Evolutionary conservation across 30 jellyfish, hydroid and myxozoan genomes (phyloP), one percentile per base, ranked within the genome.

Genomic region (Pelagia noctiluca): DNA sequence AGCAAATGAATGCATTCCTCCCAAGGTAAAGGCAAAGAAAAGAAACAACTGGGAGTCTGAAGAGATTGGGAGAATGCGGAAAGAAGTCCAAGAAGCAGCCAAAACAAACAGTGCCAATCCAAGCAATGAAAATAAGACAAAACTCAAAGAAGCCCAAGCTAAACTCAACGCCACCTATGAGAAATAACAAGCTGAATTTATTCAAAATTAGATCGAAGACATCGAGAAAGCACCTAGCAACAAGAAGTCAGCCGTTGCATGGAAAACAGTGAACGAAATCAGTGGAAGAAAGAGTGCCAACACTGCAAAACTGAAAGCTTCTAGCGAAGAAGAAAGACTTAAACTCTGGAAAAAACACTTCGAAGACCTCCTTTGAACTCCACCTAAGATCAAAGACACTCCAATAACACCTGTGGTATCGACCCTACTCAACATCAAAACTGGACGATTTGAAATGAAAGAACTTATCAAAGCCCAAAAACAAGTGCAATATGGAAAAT

Each of bases 241-340:
- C 13, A 21, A 61, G 74, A 31, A 61, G 25, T 26, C 38, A 21
- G 11, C 4, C n/a, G 16, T 48, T 19, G 77, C 77, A 16, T 77
- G 89, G 89, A 35, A 77, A 30, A 36, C 83, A n/a, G 67, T 77
- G 10, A 77, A 77, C 68, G 66, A 52, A 36, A 54, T 52, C 16
- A 13, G 25, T 2, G 87, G 87, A 4, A 8, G 64, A 23, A 75
- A 75, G 37, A 24, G 0, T 21, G 31, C 46, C 21, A 11, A 0
- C 34, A 52, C 30, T 0, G 89, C 52, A 21, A 60, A 0, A 36
- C 22, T 50, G 8, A 54, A 77, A 52, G 89, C 67, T 8, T 32
- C 24, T 22, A 52, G 22, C 24, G 66, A 48, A 77, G 67, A 16
- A 0, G 89, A 77, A 36, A 0, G 89, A 22, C 22, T 77, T 0